Evolutionary conservation across 2,797 vertebrate genomes (phyloP).

Genomic region (Platyrinchus mystaceus): DNA sequence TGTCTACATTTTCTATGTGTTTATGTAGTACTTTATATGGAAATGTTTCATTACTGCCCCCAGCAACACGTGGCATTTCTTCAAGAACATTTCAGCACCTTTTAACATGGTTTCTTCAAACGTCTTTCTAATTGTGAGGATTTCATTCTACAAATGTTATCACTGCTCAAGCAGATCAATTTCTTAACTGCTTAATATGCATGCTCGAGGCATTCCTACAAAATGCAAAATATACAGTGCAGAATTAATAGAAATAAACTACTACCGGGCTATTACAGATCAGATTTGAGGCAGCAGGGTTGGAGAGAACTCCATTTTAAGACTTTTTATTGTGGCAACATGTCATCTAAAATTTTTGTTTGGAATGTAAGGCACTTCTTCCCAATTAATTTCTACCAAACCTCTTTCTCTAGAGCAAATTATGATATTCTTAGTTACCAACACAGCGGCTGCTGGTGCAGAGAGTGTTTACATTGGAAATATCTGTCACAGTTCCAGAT

Average conservation of each 20-base stretch:
- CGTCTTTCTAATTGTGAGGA: conserved; percentile 51
- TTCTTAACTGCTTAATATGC: conserved; percentile 59
- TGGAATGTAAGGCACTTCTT: not conserved
- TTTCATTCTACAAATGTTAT: conserved; percentile 64
- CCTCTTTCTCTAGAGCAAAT: not conserved
- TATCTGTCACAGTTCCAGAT: not conserved
- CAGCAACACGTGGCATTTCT: conserved; percentile 68
- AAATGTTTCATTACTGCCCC: conserved; percentile 62
- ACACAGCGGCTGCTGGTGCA: not conserved
- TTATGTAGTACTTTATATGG: conserved; percentile 64
- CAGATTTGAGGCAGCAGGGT: conserved; percentile 11
- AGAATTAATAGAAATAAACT: conserved; percentile 43
- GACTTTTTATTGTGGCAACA: not conserved
- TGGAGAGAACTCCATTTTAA: not conserved
- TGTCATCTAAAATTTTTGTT: not conserved
- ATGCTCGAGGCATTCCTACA: conserved; percentile 40
- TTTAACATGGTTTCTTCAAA: conserved; percentile 58
- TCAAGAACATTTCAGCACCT: conserved; percentile 67
- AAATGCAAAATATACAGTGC: conserved; percentile 48
- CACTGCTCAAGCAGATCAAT: conserved; percentile 58
- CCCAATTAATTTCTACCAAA: not conserved
- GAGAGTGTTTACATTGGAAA: not conserved
- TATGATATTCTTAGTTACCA: not conserved
- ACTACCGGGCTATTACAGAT: conserved; percentile 25
- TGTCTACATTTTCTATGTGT: conserved; percentile 49